Base-by-base conservation (phyloP, 2,113 vertebrate genomes). In the Cyanoramphus novaezelandiae region DNA sequence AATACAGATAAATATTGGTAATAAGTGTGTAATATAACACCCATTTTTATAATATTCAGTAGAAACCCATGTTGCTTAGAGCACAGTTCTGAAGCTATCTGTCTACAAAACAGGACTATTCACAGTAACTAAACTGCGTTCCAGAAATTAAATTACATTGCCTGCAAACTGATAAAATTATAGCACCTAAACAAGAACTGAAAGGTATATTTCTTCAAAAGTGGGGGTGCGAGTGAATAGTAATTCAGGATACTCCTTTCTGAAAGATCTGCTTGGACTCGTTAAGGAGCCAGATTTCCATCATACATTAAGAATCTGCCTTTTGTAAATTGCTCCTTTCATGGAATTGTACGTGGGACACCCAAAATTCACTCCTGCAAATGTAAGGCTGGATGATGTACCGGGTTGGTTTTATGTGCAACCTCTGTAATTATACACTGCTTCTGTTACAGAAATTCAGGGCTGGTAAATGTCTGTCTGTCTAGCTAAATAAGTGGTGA, bases 401-500 rank as follows among this genome's bases (percentile, higher is more conserved):
- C 64, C 41, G 41, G 47, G 15, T 24, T 76, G 21, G 65, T 94
- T 70, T 19, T 82, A 72, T 9, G 19, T 59, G 83, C 62, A 86
- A 7, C 86, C 57, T 84, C 64, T 86, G 80, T 79, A 88, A 95
- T 93, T 90, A 55, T 43, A 75, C 0, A 0, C 63, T 75, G 21
- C 33, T 93, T 70, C 76, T 71, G 23, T 55, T 78, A 39, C 9
- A 90, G 83, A 88, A 86, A 88, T 86, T 60, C 65, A 78, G 55
- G 35, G 35, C 50, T 88, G 92, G 60, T 93, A 90, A 72, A 69
- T 74, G 79, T 93, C 92, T 81, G 75, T 91, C 82, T 94, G 79
- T 95, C 92, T 90, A 31, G 46, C 50, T 94, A 86, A 96, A 94
- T 94, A 60, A 71, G 71, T 60, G 76, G 60, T 90, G 92, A 94